Percentiles rank a stretch among this genome's conserved stretches.
Conservation (phyloP, 2,113 vertebrate species). For the Grantiella picta region DNA sequence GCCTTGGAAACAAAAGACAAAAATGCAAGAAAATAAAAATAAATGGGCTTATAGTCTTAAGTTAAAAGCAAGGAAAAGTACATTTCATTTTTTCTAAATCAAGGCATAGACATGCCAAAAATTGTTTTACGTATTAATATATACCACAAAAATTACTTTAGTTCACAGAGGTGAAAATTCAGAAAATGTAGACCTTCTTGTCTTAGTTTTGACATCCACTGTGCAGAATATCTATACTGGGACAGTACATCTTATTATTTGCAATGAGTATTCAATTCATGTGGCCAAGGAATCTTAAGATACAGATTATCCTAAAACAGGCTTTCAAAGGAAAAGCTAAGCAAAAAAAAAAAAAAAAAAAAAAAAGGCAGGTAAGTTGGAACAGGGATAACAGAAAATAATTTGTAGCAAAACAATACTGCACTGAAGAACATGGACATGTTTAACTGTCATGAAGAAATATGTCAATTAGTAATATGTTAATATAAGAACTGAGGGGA, state of each 20-base stretch:
- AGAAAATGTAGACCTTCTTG: not conserved
- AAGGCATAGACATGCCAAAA: not conserved
- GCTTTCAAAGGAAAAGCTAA: not conserved
- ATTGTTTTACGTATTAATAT: not conserved
- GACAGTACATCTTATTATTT: too few relatives aligned
- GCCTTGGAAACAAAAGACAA: not conserved
- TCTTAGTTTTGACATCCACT: not conserved
- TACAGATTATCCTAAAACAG: not conserved
- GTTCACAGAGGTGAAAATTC: not conserved
- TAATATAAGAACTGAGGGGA: not conserved
- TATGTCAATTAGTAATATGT: not conserved
- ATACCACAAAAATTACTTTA: not conserved
- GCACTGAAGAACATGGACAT: accelerated
- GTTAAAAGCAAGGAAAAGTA: not conserved
- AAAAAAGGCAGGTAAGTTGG: not conserved
- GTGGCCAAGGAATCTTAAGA: not conserved
- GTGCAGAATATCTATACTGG: not conserved
- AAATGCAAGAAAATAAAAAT: not conserved
- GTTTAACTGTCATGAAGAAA: not conserved
- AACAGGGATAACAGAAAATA: not conserved
- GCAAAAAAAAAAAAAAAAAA: not conserved
- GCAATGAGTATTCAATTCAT: not conserved
- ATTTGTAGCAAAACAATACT: not conserved
- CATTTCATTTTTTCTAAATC: not conserved
- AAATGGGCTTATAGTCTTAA: not conserved